A percentile compares a stretch with the other conserved stretches of the same genome.
Conservation (phyloP, 2,797 vertebrate species). For the Gymnoscopelus microlampas region DNA sequence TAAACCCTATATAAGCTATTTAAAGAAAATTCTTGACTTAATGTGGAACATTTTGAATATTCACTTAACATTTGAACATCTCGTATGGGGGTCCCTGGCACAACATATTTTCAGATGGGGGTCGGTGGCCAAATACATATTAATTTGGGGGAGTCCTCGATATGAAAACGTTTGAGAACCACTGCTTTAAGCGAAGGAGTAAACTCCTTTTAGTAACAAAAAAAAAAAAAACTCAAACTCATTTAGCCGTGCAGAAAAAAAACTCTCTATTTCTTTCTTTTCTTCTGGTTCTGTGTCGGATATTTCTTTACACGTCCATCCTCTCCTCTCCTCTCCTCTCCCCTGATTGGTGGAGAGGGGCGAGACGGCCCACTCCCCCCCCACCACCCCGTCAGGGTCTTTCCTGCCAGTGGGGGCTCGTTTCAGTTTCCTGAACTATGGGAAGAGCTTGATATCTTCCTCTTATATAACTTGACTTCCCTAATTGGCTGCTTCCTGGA, state of each 20-base stretch:
- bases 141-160: too few relatives aligned
- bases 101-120: too few relatives aligned
- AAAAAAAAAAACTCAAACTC: neutral
- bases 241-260: too few relatives aligned
- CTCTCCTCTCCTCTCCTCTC: conserved; percentile 52
- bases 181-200: neutral
- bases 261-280: too few relatives aligned
- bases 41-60: too few relatives aligned
- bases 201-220: neutral
- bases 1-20: too few relatives aligned
- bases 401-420: conserved; percentile 71
- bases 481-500: conserved; percentile 75
- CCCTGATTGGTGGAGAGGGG: conserved; percentile 61
- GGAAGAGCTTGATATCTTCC: conserved; percentile 30
- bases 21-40: too few relatives aligned
- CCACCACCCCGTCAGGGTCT: conserved; percentile 65
- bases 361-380: conserved; percentile 71
- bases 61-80: too few relatives aligned
- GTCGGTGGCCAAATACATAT: too few relatives aligned
- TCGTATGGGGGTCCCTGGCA: too few relatives aligned
- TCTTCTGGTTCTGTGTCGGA: too few relatives aligned
- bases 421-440: conserved; percentile 63
- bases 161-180: too few relatives aligned
- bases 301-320: neutral
- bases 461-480: conserved; percentile 62